Percentiles rank a stretch among this genome's conserved stretches.
Evolutionary conservation across 1,140 invertebrate species (phyloP).

Genomic region (Pygmarrhopalites habei): DNA sequence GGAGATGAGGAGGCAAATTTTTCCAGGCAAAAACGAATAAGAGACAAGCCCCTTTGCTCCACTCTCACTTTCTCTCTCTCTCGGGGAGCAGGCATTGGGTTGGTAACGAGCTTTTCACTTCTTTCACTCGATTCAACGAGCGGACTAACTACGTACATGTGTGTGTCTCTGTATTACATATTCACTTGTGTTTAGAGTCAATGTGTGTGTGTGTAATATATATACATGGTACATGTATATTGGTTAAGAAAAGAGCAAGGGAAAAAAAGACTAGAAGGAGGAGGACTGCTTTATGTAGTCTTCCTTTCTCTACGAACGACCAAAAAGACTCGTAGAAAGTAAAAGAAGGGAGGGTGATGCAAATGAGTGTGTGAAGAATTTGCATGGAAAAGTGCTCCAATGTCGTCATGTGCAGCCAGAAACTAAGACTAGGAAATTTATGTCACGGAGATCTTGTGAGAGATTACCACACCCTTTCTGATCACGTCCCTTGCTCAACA

Average conservation of each 20-base stretch:
- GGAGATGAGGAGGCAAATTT: slow-evolving; percentile 34
- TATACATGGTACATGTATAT: neutral
- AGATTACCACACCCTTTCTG: slow-evolving; percentile 40
- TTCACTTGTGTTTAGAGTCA: neutral
- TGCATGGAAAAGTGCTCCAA: slow-evolving; percentile 40
- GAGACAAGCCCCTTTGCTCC: no score
- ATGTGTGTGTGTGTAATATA: slow-evolving; percentile 11
- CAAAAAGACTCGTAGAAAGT: no score
- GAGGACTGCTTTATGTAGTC: slow-evolving; percentile 23
- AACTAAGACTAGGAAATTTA: slow-evolving; percentile 40
- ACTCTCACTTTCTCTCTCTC: no score
- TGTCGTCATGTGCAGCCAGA: slow-evolving; percentile 39
- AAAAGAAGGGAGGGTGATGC: slow-evolving; percentile 37
- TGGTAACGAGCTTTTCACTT: slow-evolving; percentile 15
- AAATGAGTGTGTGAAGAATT: slow-evolving; percentile 40
- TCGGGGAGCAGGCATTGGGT: slow-evolving; percentile 2
- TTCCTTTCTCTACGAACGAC: no score
- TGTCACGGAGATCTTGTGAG: slow-evolving; percentile 40
- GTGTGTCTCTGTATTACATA: neutral
- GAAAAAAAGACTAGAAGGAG: neutral
- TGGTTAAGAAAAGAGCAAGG: neutral
- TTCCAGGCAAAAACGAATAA: slow-evolving; percentile 13
- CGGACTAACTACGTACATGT: slow-evolving; percentile 5
- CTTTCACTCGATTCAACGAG: slow-evolving; percentile 9
- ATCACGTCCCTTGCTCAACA: slow-evolving; percentile 34